phyloP scores from a whole-genome alignment of 1,140 invertebrate species.

The Teleogryllus occipitalis region DNA sequence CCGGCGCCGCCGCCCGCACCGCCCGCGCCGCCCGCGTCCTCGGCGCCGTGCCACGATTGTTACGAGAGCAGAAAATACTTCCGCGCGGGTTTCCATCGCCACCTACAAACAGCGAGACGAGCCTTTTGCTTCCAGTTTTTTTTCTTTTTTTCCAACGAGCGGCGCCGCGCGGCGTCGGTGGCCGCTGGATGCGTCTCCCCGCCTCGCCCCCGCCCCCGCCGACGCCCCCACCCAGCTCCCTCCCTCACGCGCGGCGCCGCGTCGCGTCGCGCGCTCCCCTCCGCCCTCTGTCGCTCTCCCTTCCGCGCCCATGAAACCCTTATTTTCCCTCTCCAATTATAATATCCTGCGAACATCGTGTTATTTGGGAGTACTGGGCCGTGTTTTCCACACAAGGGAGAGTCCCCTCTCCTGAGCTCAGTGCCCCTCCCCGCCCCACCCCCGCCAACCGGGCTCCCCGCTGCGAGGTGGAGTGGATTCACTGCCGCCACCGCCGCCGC shows the following conservation, averaged over 20 bases:
- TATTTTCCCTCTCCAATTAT: background rate
- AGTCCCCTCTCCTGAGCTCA: background rate
- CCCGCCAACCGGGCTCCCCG: no score
- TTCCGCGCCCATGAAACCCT: background rate
- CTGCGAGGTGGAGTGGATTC: background rate
- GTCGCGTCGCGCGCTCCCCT: no score
- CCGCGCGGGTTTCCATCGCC: background rate
- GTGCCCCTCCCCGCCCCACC: no score
- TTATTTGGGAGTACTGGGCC: background rate
- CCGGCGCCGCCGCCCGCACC: no score
- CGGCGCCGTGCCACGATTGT: background rate
- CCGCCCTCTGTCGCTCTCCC: background rate
- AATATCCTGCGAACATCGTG: background rate
- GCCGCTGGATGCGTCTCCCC: no score
- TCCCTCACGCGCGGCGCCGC: no score
- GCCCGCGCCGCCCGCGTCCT: background rate
- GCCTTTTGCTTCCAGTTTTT: background rate
- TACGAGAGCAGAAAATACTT: slow-evolving; percentile 1
- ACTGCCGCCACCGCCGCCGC: no score
- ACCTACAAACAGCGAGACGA: background rate
- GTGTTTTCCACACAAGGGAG: background rate
- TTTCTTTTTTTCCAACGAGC: background rate
- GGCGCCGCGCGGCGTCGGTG: no score
- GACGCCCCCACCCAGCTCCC: no score
- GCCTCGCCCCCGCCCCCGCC: no score